Conservation (phyloP, 2,888 invertebrate species). For the Meliscaeva auricollis region DNA sequence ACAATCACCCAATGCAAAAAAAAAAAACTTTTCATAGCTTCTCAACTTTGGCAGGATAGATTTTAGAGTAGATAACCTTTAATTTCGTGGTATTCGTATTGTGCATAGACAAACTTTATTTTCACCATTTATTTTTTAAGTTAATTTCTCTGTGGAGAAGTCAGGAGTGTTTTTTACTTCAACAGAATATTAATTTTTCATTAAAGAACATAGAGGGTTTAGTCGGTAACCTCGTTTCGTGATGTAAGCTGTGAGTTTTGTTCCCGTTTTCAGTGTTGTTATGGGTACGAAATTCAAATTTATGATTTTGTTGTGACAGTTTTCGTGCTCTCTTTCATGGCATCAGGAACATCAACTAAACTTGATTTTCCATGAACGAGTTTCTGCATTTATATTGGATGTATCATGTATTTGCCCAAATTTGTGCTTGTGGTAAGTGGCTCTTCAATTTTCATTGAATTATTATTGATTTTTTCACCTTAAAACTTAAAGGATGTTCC, state of each 20-base stretch:
- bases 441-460: no score
- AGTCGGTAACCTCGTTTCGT: not conserved
- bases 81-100: conserved; percentile 53
- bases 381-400: no score
- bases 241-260: conserved; percentile 7
- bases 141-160: conserved; percentile 57
- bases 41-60: conserved; percentile 59
- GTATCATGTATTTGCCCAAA: no score
- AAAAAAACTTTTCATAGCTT: conserved; percentile 37
- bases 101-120: conserved; percentile 54
- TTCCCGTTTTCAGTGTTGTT: not conserved
- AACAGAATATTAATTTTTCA: conserved; percentile 69
- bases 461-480: no score
- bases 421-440: no score
- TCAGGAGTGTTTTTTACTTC: conserved; percentile 50
- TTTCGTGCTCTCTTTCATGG: no score
- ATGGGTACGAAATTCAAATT: conserved; percentile 56
- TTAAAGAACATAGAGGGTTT: conserved; percentile 47
- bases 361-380: no score
- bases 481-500: no score
- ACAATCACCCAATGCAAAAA: not conserved
- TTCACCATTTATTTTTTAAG: conserved; percentile 65
- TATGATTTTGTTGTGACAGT: conserved; percentile 24
- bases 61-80: conserved; percentile 67
- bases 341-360: no score